Evolutionary conservation across 2,797 vertebrate species (phyloP).

Genomic region (Sebastes itinus): DNA sequence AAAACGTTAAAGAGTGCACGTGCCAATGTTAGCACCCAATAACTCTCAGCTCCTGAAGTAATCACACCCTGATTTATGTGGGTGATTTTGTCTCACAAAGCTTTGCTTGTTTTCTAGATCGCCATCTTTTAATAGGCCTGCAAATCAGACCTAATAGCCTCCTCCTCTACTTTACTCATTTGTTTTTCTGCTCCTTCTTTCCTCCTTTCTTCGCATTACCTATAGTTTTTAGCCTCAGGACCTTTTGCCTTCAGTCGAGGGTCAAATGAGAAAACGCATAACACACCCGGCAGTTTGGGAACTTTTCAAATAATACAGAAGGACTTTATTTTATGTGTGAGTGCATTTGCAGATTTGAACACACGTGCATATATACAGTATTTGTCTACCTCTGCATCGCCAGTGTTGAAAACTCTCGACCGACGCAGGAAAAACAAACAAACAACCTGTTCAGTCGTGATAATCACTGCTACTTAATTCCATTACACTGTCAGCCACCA

Average conservation of each 20-base stretch:
- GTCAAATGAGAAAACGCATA: conserved; percentile 45
- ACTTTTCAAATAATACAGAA: conserved; percentile 10
- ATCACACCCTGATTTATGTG: conserved; percentile 60
- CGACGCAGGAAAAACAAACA: conserved; percentile 58
- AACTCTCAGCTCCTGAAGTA: conserved; percentile 53
- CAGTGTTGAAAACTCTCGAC: conserved; percentile 42
- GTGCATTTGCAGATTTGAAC: not conserved
- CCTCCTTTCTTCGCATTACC: conserved; percentile 14
- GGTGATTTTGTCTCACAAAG: conserved; percentile 52
- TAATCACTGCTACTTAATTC: conserved; percentile 79
- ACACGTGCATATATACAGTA: not conserved
- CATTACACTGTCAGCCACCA: conserved; percentile 77
- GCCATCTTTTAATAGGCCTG: conserved; percentile 49
- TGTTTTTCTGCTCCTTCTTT: conserved; percentile 31
- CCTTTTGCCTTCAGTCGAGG: not conserved
- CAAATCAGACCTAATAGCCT: conserved; percentile 50
- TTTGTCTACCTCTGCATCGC: not conserved
- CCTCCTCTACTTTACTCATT: conserved; percentile 39
- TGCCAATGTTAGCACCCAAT: conserved; percentile 56
- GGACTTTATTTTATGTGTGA: not conserved
- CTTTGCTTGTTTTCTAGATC: conserved; percentile 54
- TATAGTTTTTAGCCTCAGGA: conserved; percentile 28
- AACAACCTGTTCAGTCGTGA: conserved; percentile 78
- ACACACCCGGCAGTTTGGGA: not conserved
- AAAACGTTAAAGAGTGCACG: conserved; percentile 45